Evolutionary conservation across 2,888 invertebrate species (phyloP).

Genomic region (Bugula neritina): DNA sequence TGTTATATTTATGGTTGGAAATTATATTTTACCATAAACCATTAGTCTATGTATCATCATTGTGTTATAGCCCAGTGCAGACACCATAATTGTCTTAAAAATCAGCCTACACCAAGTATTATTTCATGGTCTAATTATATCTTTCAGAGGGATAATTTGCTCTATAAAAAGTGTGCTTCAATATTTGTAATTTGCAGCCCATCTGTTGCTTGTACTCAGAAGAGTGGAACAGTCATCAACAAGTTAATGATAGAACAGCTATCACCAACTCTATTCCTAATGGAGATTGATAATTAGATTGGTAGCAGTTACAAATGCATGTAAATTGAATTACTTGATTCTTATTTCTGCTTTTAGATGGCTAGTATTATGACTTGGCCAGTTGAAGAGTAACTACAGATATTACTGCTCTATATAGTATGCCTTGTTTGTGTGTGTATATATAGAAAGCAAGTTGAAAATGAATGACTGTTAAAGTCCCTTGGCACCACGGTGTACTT

Average conservation of each 20-base stretch:
- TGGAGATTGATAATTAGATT: slow-evolving; percentile 14
- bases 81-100: not conserved
- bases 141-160: not conserved
- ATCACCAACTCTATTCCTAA: slow-evolving; percentile 4
- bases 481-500: not conserved
- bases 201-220: not conserved
- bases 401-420: not conserved
- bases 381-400: not conserved
- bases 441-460: not conserved
- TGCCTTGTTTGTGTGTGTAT: not conserved
- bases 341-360: slow-evolving; percentile 6
- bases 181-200: not conserved
- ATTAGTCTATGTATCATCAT: no score
- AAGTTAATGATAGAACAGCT: slow-evolving; percentile 2
- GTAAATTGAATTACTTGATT: slow-evolving; percentile 7
- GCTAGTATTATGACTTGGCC: not conserved
- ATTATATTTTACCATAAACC: no score
- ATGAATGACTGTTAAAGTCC: not conserved
- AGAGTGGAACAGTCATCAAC: not conserved
- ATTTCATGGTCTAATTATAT: not conserved
- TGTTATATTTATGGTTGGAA: not conserved
- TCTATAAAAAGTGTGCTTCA: not conserved
- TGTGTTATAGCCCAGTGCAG: not conserved
- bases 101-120: not conserved
- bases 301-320: not conserved